Evolutionary conservation across 2,888 invertebrate genomes (phyloP).

Genomic region (Lobophora halterata): DNA sequence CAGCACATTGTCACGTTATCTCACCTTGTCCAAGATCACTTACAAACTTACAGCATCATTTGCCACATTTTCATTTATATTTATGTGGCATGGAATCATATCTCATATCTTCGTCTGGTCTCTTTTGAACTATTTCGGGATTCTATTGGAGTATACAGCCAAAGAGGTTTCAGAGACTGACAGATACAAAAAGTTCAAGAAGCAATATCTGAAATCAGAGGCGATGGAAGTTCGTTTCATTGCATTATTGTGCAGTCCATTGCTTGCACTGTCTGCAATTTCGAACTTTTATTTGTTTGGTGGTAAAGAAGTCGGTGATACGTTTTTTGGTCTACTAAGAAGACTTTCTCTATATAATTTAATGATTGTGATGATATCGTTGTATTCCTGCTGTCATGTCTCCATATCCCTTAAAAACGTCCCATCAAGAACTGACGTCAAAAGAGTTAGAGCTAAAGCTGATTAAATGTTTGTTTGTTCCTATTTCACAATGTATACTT

Average conservation of each 20-base stretch:
- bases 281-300: constrained; percentile 95
- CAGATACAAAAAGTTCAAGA: constrained; percentile 68
- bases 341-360: constrained; percentile 57
- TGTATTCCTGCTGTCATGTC: constrained; percentile 73
- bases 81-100: constrained; percentile 94
- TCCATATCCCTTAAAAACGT: constrained; percentile 66
- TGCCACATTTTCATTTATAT: constrained; percentile 90
- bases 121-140: constrained; percentile 90
- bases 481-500: constrained; percentile 6
- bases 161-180: constrained; percentile 68
- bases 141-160: constrained; percentile 85
- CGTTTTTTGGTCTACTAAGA: constrained; percentile 83
- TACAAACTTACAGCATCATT: constrained; percentile 87
- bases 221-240: constrained; percentile 82
- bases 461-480: constrained; percentile 22
- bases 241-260: constrained; percentile 85
- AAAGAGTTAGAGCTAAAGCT: constrained; percentile 31
- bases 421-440: constrained; percentile 55
- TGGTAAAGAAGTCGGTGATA: constrained; percentile 86
- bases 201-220: constrained; percentile 55
- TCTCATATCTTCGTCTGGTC: constrained; percentile 91
- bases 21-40: constrained; percentile 55
- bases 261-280: constrained; percentile 89
- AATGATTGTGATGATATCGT: constrained; percentile 48
- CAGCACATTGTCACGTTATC: constrained; percentile 46